Conservation (phyloP, 2,113 vertebrate genomes). For the Mus musculus region DNA sequence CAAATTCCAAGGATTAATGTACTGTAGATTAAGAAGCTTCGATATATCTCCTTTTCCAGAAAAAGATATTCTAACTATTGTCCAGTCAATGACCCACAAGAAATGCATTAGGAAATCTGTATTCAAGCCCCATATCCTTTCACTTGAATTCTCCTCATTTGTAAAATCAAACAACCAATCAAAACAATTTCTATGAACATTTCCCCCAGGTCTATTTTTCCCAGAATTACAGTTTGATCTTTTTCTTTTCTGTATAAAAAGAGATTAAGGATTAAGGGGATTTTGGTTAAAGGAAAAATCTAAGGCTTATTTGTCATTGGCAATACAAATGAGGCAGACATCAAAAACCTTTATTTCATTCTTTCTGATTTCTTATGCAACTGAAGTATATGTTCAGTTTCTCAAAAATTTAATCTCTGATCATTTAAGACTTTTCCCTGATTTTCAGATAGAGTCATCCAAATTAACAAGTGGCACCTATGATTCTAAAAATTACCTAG, state of each 20-base stretch:
- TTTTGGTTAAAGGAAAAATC: background rate
- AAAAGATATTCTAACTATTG: background rate
- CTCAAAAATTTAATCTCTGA: conserved; percentile 2
- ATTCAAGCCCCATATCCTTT: conserved; percentile 6
- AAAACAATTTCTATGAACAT: conserved; percentile 45
- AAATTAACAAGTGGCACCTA: conserved; percentile 4
- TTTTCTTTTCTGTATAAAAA: background rate
- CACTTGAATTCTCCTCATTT: background rate
- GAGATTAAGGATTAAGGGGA: conserved; percentile 40
- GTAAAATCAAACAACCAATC: conserved; percentile 45
- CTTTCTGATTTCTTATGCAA: conserved; percentile 43
- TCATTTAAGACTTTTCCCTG: conserved; percentile 12
- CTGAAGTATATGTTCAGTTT: background rate
- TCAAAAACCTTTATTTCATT: conserved; percentile 24
- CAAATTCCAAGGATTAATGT: conserved; percentile 18
- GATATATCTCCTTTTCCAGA: background rate
- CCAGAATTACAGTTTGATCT: background rate
- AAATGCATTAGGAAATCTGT: background rate
- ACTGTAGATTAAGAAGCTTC: conserved; percentile 1
- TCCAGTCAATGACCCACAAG: background rate
- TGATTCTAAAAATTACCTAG: conserved; percentile 6
- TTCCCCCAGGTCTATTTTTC: background rate
- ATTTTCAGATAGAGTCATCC: conserved; percentile 18
- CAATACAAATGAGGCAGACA: conserved; percentile 4
- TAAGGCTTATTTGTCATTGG: background rate